Conservation (phyloP, 2,113 vertebrate species). For the Sinosuthora webbiana region DNA sequence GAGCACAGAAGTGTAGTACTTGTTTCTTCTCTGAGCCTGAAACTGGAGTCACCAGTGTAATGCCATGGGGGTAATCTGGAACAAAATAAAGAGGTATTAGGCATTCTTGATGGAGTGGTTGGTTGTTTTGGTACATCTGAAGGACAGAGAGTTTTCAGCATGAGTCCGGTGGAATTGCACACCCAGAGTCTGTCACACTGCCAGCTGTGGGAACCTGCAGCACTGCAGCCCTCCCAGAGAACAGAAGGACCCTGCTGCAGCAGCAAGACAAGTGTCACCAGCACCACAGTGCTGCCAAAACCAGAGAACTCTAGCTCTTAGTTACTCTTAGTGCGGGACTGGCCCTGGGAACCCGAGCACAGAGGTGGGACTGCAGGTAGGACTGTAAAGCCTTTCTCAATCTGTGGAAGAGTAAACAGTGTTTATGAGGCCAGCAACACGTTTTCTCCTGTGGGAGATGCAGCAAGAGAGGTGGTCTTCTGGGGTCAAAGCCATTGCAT, state of each 20-base stretch:
- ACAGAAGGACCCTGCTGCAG: neutral
- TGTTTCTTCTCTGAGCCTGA: conserved; percentile 97
- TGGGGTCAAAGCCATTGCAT: neutral
- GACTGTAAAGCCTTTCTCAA: neutral
- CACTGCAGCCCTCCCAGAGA: neutral
- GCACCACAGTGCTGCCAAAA: neutral
- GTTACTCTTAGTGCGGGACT: neutral
- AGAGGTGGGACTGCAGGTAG: neutral
- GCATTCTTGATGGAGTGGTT: neutral
- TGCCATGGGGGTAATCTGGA: conserved; percentile 94
- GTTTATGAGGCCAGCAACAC: neutral
- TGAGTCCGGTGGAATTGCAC: neutral
- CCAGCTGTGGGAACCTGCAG: neutral
- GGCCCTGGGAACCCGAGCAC: neutral
- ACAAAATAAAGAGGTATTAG: neutral
- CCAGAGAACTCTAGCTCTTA: neutral
- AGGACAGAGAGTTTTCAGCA: neutral
- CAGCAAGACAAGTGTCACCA: neutral
- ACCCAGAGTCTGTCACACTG: neutral
- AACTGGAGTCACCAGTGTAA: conserved; percentile 92
- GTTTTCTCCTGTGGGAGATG: neutral
- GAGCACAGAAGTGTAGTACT: conserved; percentile 93
- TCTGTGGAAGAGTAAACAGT: neutral
- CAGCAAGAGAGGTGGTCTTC: neutral
- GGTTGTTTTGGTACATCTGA: neutral